Evolutionary conservation across 2,797 vertebrate species (phyloP).

Genomic region (Platalea minor): DNA sequence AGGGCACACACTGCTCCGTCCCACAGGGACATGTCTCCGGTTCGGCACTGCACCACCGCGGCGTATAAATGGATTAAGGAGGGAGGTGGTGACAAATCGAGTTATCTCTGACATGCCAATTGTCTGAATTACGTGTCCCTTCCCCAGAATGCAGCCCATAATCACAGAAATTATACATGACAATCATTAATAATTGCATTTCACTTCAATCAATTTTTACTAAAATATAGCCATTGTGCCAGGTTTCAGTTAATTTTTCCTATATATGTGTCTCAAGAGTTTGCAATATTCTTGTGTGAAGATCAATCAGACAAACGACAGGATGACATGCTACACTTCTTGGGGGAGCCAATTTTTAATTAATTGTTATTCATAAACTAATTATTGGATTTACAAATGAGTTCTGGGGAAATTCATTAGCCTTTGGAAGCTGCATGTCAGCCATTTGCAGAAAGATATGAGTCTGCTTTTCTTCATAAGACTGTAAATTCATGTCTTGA

Average conservation of each 20-base stretch:
- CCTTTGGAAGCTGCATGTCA: constrained; percentile 9
- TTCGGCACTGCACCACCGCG: accelerated
- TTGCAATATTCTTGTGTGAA: constrained; percentile 5
- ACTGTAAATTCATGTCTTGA: neutral
- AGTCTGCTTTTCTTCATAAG: neutral
- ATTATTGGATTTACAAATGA: constrained; percentile 57
- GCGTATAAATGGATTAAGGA: neutral
- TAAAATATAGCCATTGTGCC: constrained; percentile 17
- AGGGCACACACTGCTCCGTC: accelerated
- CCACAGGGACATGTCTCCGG: accelerated
- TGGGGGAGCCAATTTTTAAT: constrained; percentile 50
- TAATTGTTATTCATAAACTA: constrained; percentile 63
- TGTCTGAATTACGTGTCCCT: neutral
- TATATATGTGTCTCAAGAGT: neutral
- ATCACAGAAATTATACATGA: constrained; percentile 35
- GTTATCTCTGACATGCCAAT: neutral
- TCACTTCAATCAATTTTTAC: constrained; percentile 12
- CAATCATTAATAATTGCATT: constrained; percentile 53
- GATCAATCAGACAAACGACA: constrained; percentile 22
- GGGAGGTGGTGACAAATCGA: neutral
- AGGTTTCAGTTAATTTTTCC: constrained; percentile 35
- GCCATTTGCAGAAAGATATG: constrained; percentile 2
- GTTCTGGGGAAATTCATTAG: constrained; percentile 29
- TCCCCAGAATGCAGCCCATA: neutral
- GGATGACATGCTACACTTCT: neutral